A percentile compares a stretch with the other conserved stretches of the same genome.
phyloP scores from a whole-genome alignment of 2,113 vertebrate genomes.

The Heptranchias perlo region DNA sequence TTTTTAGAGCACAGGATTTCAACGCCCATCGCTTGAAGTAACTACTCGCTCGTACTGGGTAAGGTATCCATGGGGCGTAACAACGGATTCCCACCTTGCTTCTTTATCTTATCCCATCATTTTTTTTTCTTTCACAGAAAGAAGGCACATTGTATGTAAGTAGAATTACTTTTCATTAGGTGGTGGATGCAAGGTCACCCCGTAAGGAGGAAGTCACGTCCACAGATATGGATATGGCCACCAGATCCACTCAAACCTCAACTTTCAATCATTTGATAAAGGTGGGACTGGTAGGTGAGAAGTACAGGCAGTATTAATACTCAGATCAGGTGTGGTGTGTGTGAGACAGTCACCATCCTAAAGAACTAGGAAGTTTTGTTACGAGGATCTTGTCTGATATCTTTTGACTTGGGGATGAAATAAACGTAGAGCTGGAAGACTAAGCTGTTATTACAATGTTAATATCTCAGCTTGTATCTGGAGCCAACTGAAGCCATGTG shows the following conservation, averaged over 20 bases:
- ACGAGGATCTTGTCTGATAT: not conserved
- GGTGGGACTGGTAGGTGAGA: not conserved
- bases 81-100: constrained; percentile 2
- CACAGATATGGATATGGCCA: not conserved
- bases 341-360: constrained; percentile 16
- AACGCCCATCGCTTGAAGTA: constrained; percentile 27
- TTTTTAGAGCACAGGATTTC: constrained; percentile 35
- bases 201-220: not conserved
- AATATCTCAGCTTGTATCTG: constrained; percentile 16
- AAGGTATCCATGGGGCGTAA: constrained; percentile 31
- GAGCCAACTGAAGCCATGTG: constrained; percentile 3
- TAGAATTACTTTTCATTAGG: constrained; percentile 21
- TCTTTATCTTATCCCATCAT: constrained; percentile 26
- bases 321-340: not conserved
- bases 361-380: constrained; percentile 26
- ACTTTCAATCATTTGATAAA: constrained; percentile 18
- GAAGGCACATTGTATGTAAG: constrained; percentile 36
- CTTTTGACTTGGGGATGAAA: not conserved
- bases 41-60: constrained; percentile 15
- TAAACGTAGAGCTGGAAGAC: not conserved
- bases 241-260: constrained; percentile 18
- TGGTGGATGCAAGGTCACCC: constrained; percentile 4
- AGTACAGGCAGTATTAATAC: constrained; percentile 25
- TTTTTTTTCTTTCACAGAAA: constrained; percentile 36
- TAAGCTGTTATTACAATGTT: constrained; percentile 22